Conservation (phyloP, 2,888 invertebrate species). For the Caenorhabditis parvicauda region DNA sequence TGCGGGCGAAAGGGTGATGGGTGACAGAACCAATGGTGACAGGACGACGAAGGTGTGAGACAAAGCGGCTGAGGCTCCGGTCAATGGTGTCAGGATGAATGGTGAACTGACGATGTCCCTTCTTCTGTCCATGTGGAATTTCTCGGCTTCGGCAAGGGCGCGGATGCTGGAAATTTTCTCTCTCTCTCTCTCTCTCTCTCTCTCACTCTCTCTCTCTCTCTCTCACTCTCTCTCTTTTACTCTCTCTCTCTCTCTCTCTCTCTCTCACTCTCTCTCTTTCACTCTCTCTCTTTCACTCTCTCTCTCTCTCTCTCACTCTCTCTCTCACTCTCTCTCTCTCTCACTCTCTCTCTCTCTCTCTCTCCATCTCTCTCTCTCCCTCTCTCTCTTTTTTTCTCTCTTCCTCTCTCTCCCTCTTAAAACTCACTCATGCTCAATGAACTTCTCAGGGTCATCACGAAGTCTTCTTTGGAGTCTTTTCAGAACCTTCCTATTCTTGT, state of each 20-base stretch:
- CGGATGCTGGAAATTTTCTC: constrained; percentile 35
- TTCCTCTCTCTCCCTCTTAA: not conserved
- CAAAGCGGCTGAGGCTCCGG: constrained; percentile 27
- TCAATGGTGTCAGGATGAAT: constrained; percentile 38
- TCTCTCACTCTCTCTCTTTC: not conserved
- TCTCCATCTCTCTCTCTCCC: not conserved
- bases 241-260: not conserved
- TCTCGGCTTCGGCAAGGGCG: constrained; percentile 39
- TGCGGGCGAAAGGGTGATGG: constrained; percentile 52
- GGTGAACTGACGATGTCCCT: constrained; percentile 37
- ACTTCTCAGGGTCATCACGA: constrained; percentile 32
- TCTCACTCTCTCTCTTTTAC: not conserved
- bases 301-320: not conserved
- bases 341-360: not conserved
- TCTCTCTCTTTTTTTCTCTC: not conserved
- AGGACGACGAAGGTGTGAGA: constrained; percentile 42
- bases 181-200: not conserved
- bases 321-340: not conserved
- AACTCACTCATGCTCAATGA: constrained; percentile 41
- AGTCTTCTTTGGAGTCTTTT: constrained; percentile 30
- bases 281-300: not conserved
- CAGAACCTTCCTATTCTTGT: constrained; percentile 30
- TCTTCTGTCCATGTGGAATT: constrained; percentile 28
- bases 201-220: not conserved
- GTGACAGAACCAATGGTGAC: constrained; percentile 50